phyloP scores from a whole-genome alignment of 2,797 vertebrate genomes.

The Microcaecilia unicolor region DNA sequence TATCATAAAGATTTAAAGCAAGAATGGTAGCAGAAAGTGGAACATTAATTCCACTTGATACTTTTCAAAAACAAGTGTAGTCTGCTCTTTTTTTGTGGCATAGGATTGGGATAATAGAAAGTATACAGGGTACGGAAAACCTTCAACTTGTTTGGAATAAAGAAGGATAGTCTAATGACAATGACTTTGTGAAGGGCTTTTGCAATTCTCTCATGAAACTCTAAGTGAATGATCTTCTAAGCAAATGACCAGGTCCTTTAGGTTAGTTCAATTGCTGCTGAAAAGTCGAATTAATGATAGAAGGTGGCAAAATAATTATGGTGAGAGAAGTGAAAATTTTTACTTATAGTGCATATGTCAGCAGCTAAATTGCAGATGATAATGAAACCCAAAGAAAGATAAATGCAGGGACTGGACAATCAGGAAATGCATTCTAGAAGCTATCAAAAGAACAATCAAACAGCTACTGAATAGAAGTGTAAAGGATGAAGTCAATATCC shows the following conservation, averaged over 20 bases:
- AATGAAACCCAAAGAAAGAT: neutral
- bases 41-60: no score
- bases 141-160: conserved; percentile 1
- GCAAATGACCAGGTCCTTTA: neutral
- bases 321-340: neutral
- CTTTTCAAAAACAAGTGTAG: no score
- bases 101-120: neutral
- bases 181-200: conserved; percentile 1
- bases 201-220: neutral
- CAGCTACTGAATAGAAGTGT: no score
- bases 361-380: neutral
- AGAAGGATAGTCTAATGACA: neutral
- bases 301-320: neutral
- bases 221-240: neutral
- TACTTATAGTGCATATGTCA: neutral
- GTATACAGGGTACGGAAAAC: neutral
- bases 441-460: no score
- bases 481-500: no score
- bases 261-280: no score
- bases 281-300: neutral
- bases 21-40: no score
- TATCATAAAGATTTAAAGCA: no score
- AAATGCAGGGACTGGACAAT: neutral
- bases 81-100: neutral
- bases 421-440: no score